These are phyloP conservation scores for Limonius californicus DNA, from an alignment of 1,140 invertebrate species.

Conservation along the genomic window DNA sequence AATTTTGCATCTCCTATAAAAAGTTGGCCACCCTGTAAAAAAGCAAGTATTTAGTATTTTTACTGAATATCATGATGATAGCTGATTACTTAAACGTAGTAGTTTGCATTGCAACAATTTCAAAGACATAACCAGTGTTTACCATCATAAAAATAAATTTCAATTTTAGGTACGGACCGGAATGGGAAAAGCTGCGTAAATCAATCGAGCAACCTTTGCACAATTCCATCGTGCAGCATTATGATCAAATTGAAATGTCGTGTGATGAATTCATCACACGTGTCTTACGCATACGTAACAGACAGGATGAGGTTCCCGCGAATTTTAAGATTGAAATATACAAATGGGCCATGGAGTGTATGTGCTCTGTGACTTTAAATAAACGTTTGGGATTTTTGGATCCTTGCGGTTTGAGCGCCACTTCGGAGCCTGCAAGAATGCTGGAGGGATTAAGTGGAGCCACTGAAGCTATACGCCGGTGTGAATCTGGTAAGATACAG, in stretches of 20 bases:
- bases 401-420: constrained; percentile 50
- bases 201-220: constrained; percentile 51
- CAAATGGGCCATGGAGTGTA: constrained; percentile 65
- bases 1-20: too few species aligned
- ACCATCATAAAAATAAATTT: too few species aligned
- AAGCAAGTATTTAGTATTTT: too few species aligned
- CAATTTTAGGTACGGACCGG: constrained; percentile 48
- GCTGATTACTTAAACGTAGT: not conserved
- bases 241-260: constrained; percentile 43
- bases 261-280: constrained; percentile 45
- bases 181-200: constrained; percentile 55
- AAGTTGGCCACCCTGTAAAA: too few species aligned
- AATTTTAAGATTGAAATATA: constrained; percentile 58
- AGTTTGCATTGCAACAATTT: too few species aligned
- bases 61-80: too few species aligned
- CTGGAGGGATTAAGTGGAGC: constrained; percentile 57
- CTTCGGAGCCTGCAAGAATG: constrained; percentile 55
- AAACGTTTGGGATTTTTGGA: constrained; percentile 40
- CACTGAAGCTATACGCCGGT: constrained; percentile 57
- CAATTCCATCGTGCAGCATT: constrained; percentile 44
- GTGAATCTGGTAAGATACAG: constrained; percentile 49
- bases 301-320: constrained; percentile 57
- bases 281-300: constrained; percentile 51
- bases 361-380: constrained; percentile 48
- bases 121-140: too few species aligned